A percentile compares a stretch with the other conserved stretches of the same genome.
Evolutionary conservation across 1,140 invertebrate genomes (phyloP).

Genomic region (Hyphantria cunea): DNA sequence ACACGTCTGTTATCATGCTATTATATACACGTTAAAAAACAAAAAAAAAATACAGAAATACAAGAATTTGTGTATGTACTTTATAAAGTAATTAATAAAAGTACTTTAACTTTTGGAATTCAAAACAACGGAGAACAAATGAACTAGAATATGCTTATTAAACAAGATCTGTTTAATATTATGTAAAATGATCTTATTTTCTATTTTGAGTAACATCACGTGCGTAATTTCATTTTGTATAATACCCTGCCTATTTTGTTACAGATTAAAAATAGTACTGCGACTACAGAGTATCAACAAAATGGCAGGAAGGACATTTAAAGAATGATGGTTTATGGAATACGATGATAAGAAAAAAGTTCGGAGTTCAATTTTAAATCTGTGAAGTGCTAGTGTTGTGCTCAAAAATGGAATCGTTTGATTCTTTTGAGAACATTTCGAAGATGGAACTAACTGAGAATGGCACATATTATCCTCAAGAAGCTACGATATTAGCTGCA

Average conservation of each 20-base stretch:
- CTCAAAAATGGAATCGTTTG: conserved; percentile 20
- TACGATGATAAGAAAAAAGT: conserved; percentile 21
- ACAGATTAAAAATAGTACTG: conserved; percentile 7
- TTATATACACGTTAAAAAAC: too few species aligned
- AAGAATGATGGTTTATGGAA: conserved; percentile 7
- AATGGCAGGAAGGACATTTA: conserved; percentile 13
- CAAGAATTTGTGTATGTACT: too few species aligned
- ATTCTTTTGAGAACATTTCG: conserved; percentile 31
- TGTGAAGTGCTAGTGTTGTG: conserved; percentile 24
- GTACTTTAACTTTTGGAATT: too few species aligned
- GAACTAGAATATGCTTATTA: too few species aligned
- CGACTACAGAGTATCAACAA: background rate
- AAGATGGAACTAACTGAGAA: conserved; percentile 43
- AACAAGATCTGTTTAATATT: conserved; percentile 8
- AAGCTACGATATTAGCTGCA: conserved; percentile 88
- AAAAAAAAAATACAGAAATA: too few species aligned
- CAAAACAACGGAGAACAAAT: too few species aligned
- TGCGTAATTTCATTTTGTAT: conserved; percentile 6
- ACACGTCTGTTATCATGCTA: too few species aligned
- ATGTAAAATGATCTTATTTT: conserved; percentile 10
- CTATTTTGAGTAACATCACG: conserved; percentile 28
- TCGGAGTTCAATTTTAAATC: conserved; percentile 21
- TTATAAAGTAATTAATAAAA: too few species aligned
- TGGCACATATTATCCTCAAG: conserved; percentile 84
- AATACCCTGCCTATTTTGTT: conserved; percentile 11